A percentile compares a stretch with the other conserved stretches of the same genome.
These are phyloP conservation scores for Protonibea diacanthus DNA, from an alignment of 2,797 vertebrate genomes.

Conservation along the genomic window DNA sequence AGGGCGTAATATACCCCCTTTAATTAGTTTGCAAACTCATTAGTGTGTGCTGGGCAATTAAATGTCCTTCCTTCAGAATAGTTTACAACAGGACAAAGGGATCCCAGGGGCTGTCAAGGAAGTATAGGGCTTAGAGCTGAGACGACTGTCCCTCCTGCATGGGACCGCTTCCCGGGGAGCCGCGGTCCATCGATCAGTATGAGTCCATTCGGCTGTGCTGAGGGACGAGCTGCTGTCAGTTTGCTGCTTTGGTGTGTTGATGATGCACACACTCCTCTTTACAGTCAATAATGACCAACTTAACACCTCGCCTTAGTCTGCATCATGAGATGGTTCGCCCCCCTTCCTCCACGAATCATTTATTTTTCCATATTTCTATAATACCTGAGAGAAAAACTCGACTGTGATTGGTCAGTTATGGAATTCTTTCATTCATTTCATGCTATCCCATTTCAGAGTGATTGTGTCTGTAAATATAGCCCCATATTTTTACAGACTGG, in stretches of 20 bases:
- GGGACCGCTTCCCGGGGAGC: slow-evolving; percentile 57
- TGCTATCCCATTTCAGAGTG: too few relatives aligned
- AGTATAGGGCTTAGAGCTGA: slow-evolving; percentile 63
- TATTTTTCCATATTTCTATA: too few relatives aligned
- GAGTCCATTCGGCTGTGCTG: slow-evolving; percentile 35
- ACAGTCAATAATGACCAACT: slow-evolving; percentile 18
- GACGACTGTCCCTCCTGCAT: slow-evolving; percentile 58
- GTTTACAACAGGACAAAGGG: slow-evolving; percentile 84
- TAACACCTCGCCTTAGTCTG: not conserved
- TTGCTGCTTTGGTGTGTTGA: not conserved
- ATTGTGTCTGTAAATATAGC: too few relatives aligned
- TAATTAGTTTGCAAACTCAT: slow-evolving; percentile 89
- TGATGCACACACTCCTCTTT: not conserved
- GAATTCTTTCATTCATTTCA: too few relatives aligned
- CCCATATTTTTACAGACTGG: too few relatives aligned
- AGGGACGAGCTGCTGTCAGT: slow-evolving; percentile 27
- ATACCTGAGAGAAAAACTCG: too few relatives aligned
- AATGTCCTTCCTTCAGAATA: slow-evolving; percentile 82
- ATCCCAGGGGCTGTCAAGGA: slow-evolving; percentile 79
- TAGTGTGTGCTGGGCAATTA: slow-evolving; percentile 85
- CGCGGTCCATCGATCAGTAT: slow-evolving; percentile 33
- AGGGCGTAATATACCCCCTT: slow-evolving; percentile 82
- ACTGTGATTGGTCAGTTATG: too few relatives aligned
- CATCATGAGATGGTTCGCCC: not conserved
- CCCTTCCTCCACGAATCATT: too few relatives aligned